Evolutionary conservation across 1,140 invertebrate genomes (phyloP), one percentile per base, ranked within the genome.

Genomic region (Rhopalosiphum maidis): DNA sequence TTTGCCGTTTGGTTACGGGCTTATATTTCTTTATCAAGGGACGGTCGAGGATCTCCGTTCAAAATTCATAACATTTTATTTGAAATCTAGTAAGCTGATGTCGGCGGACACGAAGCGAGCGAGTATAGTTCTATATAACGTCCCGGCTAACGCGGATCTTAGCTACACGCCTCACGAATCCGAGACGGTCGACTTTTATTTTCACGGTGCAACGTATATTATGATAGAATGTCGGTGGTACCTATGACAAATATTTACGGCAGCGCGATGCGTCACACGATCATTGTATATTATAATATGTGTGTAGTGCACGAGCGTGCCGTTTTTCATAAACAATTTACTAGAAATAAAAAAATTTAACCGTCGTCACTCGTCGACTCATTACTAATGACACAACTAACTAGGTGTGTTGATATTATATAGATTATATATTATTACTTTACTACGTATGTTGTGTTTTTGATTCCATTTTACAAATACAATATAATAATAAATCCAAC

Each of bases 391-490:
- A 77, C 60, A 35, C n/a, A 18, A 77, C 60, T 77, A 18, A 77
- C 60, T 77, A 77, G 15, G 60, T n/a, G 30, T 77, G 60, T 35
- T 77, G 60, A 77, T 77, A 77, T 77, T 18, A n/a, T 77, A n/a
- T 77, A 77, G 15, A 77, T 77, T 77, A 77, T 77, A 77, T 77
- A 77, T 77, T 77, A 77, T 77, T 77, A 77, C 60, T 77, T 18
- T n/a, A 68, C 60, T n/a, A 3, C 48, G 15, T 18, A 30, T n/a
- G 25, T 68, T 30, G 11, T 30, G 60, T 68, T 68, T 68, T 30
- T n/a, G 60, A 68, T 11, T 68, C 60, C 25, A 68, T n/a, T 68
- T 30, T 15, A 30, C 60, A n/a, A 68, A 15, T 68, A 30, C 25
- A 68, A 30, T 60, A 60, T 30, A 8, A 46, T 46, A 46, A 55